A percentile compares a stretch with the other conserved stretches of the same genome.
These are phyloP conservation scores for Mantis religiosa DNA, from an alignment of 2,888 invertebrate genomes.

Conservation along the genomic window DNA sequence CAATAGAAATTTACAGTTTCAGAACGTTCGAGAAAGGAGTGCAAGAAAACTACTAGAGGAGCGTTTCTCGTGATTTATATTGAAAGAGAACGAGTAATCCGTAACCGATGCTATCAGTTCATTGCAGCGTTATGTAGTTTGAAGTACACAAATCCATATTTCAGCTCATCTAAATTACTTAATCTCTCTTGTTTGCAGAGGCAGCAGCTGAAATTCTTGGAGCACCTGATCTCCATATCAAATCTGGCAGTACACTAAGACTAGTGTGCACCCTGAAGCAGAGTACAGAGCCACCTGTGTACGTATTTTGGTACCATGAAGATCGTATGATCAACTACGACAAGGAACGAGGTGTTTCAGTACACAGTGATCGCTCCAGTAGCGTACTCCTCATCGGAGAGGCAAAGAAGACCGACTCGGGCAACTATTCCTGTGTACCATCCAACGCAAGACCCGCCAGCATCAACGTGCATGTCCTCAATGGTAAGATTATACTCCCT, in stretches of 20 bases:
- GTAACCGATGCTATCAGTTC: too few species aligned
- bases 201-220: slow-evolving; percentile 68
- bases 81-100: too few species aligned
- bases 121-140: too few species aligned
- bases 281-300: slow-evolving; percentile 62
- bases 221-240: slow-evolving; percentile 65
- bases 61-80: too few species aligned
- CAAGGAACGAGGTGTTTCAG: slow-evolving; percentile 78
- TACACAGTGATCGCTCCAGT: slow-evolving; percentile 72
- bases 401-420: slow-evolving; percentile 66
- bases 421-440: slow-evolving; percentile 85
- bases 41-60: too few species aligned
- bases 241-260: slow-evolving; percentile 66
- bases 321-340: slow-evolving; percentile 91
- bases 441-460: slow-evolving; percentile 85
- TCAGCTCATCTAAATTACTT: too few species aligned
- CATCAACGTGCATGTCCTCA: slow-evolving; percentile 84
- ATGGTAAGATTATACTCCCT: slow-evolving; percentile 56
- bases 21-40: too few species aligned
- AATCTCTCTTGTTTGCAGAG: slow-evolving; percentile 47
- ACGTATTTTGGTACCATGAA: slow-evolving; percentile 69
- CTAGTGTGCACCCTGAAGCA: slow-evolving; percentile 65
- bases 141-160: too few species aligned
- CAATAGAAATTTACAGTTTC: too few species aligned
- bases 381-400: slow-evolving; percentile 66